These are phyloP conservation scores for Amazona guildingii DNA, from an alignment of 2,113 vertebrate genomes.

Conservation along the genomic window DNA sequence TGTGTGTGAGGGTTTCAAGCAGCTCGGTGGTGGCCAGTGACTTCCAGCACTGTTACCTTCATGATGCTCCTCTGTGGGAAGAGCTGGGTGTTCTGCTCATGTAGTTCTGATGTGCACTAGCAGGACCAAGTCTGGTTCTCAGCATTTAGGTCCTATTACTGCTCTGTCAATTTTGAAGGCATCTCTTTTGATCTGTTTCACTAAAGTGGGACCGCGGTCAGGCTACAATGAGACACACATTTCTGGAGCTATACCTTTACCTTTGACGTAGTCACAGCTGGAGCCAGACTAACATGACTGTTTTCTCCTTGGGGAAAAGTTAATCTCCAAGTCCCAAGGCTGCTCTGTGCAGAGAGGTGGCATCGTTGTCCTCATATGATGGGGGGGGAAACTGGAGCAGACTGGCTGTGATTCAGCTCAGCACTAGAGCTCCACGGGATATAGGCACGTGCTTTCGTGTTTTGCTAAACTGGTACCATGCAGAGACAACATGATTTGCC, in stretches of 20 bases:
- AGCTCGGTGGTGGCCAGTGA: accelerated
- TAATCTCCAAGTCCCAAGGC: neutral
- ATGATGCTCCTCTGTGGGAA: neutral
- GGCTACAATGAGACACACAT: neutral
- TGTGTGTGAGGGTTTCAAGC: neutral
- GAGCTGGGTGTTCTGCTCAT: neutral
- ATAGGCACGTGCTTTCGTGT: neutral
- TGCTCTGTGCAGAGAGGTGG: neutral
- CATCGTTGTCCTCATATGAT: accelerated
- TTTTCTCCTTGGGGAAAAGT: neutral
- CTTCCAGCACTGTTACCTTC: neutral
- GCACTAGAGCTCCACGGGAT: neutral
- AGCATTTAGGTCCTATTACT: neutral
- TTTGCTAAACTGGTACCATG: neutral
- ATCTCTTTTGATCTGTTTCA: neutral
- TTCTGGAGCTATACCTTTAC: neutral
- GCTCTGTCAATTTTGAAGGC: neutral
- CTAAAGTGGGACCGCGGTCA: accelerated
- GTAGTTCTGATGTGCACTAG: neutral
- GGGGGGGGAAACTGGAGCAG: neutral
- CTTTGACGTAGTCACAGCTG: neutral
- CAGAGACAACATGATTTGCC: neutral
- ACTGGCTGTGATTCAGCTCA: neutral
- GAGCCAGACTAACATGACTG: neutral
- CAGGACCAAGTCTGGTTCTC: neutral